Conservation (phyloP, 2,888 invertebrate species). For the Lasioglossum marginatum region DNA sequence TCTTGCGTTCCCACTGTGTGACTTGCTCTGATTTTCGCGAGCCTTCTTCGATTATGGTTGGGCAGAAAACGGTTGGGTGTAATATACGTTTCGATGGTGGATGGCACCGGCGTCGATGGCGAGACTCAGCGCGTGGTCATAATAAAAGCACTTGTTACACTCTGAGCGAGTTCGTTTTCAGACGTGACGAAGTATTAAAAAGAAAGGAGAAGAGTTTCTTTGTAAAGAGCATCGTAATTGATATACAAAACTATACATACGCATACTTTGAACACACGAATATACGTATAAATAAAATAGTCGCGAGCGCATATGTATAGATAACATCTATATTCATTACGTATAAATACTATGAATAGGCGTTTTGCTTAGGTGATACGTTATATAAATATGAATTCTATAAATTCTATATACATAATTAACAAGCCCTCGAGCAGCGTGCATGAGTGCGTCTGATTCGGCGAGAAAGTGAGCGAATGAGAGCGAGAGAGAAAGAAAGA, state of each 20-base stretch:
- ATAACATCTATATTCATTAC: conserved; percentile 65
- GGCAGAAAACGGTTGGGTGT: not conserved
- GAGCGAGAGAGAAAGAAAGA: not conserved
- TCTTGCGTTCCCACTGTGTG: not conserved
- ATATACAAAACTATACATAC: conserved; percentile 48
- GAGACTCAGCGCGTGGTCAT: conserved; percentile 50
- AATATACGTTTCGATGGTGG: conserved; percentile 7
- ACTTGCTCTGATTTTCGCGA: not conserved
- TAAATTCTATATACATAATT: conserved; percentile 51
- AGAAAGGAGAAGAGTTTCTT: not conserved
- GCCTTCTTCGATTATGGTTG: not conserved
- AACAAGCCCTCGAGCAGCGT: not conserved
- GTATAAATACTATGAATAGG: conserved; percentile 72
- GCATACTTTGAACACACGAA: conserved; percentile 62
- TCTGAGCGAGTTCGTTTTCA: conserved; percentile 39
- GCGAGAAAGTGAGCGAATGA: not conserved
- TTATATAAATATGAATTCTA: conserved; percentile 70
- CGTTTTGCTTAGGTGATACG: conserved; percentile 53
- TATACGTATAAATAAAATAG: conserved; percentile 64
- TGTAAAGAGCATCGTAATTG: conserved; percentile 33
- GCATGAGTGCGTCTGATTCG: not conserved
- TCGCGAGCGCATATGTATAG: conserved; percentile 51
- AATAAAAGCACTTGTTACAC: conserved; percentile 33
- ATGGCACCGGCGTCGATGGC: conserved; percentile 52
- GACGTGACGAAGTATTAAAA: not conserved